Evolutionary conservation across 1,140 invertebrate genomes (phyloP).

Genomic region (Pomacea maculata): DNA sequence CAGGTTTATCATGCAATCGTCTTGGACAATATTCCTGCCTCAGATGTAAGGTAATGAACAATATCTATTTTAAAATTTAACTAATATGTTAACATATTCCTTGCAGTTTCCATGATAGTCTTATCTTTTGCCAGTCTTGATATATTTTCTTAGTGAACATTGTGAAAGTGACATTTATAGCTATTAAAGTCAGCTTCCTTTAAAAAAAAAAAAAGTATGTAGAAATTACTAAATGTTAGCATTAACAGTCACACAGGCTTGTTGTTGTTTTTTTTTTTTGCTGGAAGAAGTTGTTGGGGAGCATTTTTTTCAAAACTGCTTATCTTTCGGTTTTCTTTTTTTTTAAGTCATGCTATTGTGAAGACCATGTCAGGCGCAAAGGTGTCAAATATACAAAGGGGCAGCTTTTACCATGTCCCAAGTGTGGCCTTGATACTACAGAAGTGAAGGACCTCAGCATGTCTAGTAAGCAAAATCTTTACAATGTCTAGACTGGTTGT

Average conservation of each 20-base stretch:
- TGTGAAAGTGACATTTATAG: too few species aligned
- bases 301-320: background rate
- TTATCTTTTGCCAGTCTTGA: too few species aligned
- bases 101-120: too few species aligned
- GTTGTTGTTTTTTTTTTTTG: too few species aligned
- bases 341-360: constrained; percentile 85
- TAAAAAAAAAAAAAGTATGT: too few species aligned
- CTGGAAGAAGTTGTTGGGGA: background rate
- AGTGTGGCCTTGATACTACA: constrained; percentile 90
- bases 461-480: constrained; percentile 77
- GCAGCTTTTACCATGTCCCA: constrained; percentile 90
- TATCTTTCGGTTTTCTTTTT: background rate
- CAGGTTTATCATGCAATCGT: constrained; percentile 83
- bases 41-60: constrained; percentile 78
- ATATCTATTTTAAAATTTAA: background rate
- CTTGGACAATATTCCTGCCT: constrained; percentile 94
- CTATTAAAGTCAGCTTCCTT: too few species aligned
- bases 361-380: constrained; percentile 93
- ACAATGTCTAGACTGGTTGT: too few species aligned
- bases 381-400: constrained; percentile 92
- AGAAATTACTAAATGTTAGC: too few species aligned
- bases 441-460: constrained; percentile 94
- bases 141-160: too few species aligned
- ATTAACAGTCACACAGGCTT: background rate
- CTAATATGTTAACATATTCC: too few species aligned